Evolutionary conservation across 2,888 invertebrate genomes (phyloP), one percentile per base, ranked within the genome.

Genomic region (Caenorhabditis sp.): DNA sequence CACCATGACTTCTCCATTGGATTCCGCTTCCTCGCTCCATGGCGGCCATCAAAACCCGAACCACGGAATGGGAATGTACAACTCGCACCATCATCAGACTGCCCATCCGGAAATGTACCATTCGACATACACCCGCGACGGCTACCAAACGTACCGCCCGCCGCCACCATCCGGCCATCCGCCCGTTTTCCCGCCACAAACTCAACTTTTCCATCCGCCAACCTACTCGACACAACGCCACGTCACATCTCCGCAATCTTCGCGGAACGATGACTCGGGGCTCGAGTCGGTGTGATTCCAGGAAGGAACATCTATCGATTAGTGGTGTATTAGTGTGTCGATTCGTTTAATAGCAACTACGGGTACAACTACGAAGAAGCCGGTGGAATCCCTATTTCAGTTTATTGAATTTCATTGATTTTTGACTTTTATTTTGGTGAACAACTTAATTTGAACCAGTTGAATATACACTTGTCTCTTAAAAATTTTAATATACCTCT

Each of bases 211-310:
- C 51, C 85, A 85, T 37, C 80, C 82, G 5, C 82, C 83, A 22
- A 83, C 80, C 24, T 68, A 79, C 40, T 80, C 80, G 11, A 69
- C 79, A 32, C 62, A 67, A 26, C 62, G 74, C n/a, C 69, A 62
- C 28, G 65, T 80, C n/a, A 80, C 74, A 9, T 80, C 80, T 26
- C 80, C 80, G 18, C 58, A 64, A 40, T 80, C 80, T 8, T 72
- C 79, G 13, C 50, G 80, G 9, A 77, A 85, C 58, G 85, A 86
- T 40, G 87, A 87, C 70, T 87, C 87, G 22, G 87, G 87, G 28
- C 71, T 87, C 35, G 87, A 86, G 50, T 86, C 85, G 5, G 85
- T 87, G 26, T 87, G 58, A 80, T 58, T 47, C 44, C n/a, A n/a
- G 13, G 9, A 26, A 24, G 11, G 22, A 26, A n/a, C n/a, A n/a